Conservation (phyloP, 2,888 invertebrate genomes). For the Acronicta leporina region DNA sequence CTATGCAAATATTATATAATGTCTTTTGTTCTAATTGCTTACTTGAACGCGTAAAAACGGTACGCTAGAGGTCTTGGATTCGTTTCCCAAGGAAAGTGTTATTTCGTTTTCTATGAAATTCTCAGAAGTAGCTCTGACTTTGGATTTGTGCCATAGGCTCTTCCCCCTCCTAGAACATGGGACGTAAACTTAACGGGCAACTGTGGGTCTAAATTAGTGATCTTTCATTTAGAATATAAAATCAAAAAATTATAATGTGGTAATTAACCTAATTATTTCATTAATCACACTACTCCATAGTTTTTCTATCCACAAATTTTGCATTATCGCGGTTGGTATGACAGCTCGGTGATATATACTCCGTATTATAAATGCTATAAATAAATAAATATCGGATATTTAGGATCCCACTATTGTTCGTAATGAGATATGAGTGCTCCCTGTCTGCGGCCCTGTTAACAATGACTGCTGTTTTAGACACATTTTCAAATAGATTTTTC, state of each 20-base stretch:
- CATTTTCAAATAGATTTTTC: slow-evolving; percentile 32
- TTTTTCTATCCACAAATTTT: slow-evolving; percentile 77
- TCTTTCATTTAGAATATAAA: not conserved
- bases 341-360: slow-evolving; percentile 87
- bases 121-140: too few relatives aligned
- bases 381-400: slow-evolving; percentile 87
- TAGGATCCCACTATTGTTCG: slow-evolving; percentile 85
- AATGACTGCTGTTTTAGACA: slow-evolving; percentile 52
- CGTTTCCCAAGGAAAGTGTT: too few relatives aligned
- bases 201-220: too few relatives aligned
- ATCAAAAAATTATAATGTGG: not conserved
- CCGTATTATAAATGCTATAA: slow-evolving; percentile 89
- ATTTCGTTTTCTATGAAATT: too few relatives aligned
- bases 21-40: too few relatives aligned
- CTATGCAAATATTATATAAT: too few relatives aligned
- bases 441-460: slow-evolving; percentile 66
- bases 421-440: slow-evolving; percentile 76
- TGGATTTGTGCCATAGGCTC: too few relatives aligned
- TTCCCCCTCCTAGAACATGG: too few relatives aligned
- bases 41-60: too few relatives aligned
- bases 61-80: too few relatives aligned
- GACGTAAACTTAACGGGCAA: too few relatives aligned
- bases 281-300: slow-evolving; percentile 63
- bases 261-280: slow-evolving; percentile 21
- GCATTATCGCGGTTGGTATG: slow-evolving; percentile 87